These are phyloP conservation scores for Ceratosolen solmsi DNA, from an alignment of 1,140 invertebrate species.

Conservation along the genomic window DNA sequence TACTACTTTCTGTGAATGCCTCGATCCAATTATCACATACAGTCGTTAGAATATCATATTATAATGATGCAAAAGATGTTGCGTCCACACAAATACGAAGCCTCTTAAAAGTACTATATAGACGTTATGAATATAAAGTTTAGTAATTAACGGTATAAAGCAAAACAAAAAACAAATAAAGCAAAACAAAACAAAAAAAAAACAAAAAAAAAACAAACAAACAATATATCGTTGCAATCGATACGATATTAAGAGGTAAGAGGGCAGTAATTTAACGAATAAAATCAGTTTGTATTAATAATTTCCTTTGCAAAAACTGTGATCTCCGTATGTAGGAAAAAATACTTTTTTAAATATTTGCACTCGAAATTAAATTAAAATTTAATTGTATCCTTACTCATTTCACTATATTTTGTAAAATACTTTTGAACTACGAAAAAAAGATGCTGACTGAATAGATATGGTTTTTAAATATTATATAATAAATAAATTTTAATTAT, in stretches of 20 bases:
- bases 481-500: not conserved
- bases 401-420: not conserved
- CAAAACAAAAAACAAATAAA: not conserved
- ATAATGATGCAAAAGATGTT: slow-evolving; percentile 5
- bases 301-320: slow-evolving; percentile 35
- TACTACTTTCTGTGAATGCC: no score
- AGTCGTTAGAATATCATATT: not conserved
- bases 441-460: slow-evolving; percentile 6
- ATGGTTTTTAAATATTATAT: not conserved
- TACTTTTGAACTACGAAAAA: slow-evolving; percentile 20
- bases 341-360: slow-evolving; percentile 15
- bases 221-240: slow-evolving; percentile 24
- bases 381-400: slow-evolving; percentile 21
- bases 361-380: slow-evolving; percentile 22
- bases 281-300: slow-evolving; percentile 26
- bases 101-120: slow-evolving; percentile 31
- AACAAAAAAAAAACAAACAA: no score
- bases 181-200: not conserved
- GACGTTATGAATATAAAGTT: slow-evolving; percentile 38
- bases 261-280: no score
- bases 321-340: slow-evolving; percentile 23
- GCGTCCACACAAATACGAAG: not conserved
- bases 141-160: slow-evolving; percentile 19
- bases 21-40: no score
- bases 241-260: slow-evolving; percentile 33